Percentiles rank a stretch among this genome's conserved stretches.
phyloP scores from a whole-genome alignment of 2,797 vertebrate species.

The Todus mexicanus region DNA sequence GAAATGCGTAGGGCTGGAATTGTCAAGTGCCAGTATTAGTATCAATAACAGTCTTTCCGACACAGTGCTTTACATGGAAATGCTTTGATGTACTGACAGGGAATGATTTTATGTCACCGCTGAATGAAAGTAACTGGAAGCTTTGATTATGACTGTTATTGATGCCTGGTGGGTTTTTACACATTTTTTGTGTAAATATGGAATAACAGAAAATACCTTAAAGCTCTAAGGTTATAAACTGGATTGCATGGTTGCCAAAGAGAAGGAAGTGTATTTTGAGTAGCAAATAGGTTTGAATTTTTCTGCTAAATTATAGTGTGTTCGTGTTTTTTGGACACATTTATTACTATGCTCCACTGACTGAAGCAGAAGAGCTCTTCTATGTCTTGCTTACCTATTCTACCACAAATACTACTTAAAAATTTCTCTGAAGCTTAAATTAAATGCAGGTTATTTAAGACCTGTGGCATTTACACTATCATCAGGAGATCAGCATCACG shows the following conservation, averaged over 20 bases:
- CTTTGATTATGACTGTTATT: neutral
- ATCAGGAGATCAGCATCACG: neutral
- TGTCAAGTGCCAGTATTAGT: neutral
- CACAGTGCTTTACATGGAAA: neutral
- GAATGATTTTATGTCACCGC: conserved; percentile 22
- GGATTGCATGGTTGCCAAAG: neutral
- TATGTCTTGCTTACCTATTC: neutral
- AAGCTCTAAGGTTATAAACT: neutral
- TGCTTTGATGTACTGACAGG: conserved; percentile 33
- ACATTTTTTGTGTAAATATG: neutral
- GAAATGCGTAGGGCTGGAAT: neutral
- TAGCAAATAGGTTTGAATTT: neutral
- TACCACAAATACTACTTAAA: neutral
- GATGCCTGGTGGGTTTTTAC: conserved; percentile 32
- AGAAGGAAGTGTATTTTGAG: neutral
- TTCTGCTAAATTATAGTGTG: neutral
- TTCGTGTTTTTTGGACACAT: neutral
- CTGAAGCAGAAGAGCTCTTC: neutral
- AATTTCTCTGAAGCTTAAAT: neutral
- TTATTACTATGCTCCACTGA: neutral
- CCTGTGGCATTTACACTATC: neutral
- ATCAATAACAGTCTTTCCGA: neutral
- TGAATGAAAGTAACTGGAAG: conserved; percentile 8
- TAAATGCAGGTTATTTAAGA: neutral
- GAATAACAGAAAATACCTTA: conserved; percentile 1